These are phyloP conservation scores for Cnemophilus loriae DNA, from an alignment of 2,113 vertebrate species.

Conservation along the genomic window DNA sequence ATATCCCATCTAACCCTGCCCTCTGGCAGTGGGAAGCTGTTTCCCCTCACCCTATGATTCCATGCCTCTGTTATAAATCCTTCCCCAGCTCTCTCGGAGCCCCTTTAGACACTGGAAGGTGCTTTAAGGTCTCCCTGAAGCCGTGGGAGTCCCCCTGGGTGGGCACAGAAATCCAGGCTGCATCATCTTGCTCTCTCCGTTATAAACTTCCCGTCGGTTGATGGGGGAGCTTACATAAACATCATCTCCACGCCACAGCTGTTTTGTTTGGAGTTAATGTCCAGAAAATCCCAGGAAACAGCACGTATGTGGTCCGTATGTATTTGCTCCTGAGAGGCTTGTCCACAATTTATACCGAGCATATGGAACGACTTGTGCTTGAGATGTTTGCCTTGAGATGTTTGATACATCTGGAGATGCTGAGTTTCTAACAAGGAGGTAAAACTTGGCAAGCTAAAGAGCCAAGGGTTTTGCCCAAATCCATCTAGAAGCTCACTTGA, in stretches of 20 bases:
- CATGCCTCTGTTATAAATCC: neutral
- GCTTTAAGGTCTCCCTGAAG: neutral
- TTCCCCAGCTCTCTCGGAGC: neutral
- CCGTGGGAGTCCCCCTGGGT: neutral
- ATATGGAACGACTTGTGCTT: neutral
- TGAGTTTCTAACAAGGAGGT: neutral
- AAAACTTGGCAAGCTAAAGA: neutral
- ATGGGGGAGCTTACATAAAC: neutral
- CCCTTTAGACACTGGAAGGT: neutral
- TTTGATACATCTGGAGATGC: neutral
- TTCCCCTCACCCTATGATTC: neutral
- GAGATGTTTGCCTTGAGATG: neutral
- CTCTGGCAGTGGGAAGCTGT: neutral
- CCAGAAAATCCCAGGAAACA: neutral
- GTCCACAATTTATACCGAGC: neutral
- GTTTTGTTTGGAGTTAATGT: neutral
- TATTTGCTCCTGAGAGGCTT: neutral
- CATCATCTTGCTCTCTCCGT: neutral
- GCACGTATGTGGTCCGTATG: neutral
- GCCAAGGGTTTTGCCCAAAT: neutral
- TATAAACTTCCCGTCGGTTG: neutral
- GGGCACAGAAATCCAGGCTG: neutral
- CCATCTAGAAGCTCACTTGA: neutral
- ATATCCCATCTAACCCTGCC: neutral
- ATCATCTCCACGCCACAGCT: fast-evolving